Base-by-base conservation (phyloP, 2,888 invertebrate species). In the Meta bourneti region DNA sequence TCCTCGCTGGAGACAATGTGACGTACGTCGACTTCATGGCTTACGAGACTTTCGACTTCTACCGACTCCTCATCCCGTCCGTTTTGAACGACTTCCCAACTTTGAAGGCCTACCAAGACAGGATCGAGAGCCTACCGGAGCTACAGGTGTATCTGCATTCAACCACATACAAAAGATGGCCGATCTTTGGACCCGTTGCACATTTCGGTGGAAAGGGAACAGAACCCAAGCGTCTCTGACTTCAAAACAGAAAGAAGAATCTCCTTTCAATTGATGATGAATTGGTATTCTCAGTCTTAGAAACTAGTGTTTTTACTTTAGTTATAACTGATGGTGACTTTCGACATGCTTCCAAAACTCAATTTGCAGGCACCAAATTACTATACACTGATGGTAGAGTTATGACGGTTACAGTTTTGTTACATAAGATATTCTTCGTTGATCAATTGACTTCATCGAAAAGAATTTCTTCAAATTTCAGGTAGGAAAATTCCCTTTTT, bases 1-100 rank as follows among this genome's bases (percentile, higher is more conserved):
- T 92, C 89, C 75, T 94, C 4, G 90, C 90, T 20, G 94, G 93
- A 16, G 88, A 90, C 8, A 72, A 91, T 9, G 79, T 94, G 9
- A 93, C 92, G 20, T 93, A 93, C 74, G 93, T 93, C 16, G 93
- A 93, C 72, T 93, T 93, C 34, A 86, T 93, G 79, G 86, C 91
- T 6, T 93, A 93, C 81, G 93, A 93, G 51, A 78, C 89, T 11
- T 89, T 93, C 48, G 93, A 93, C 70, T 91, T 91, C 77, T 88
- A 93, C 16, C 69, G 93, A 1, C 74, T 89, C 2, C 82, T 93
- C 8, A 87, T 88, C 54, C 92, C 93, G 8, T 81, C 72, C 11
- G 75, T 92, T 20, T 34, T 93, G 1, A 88, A 84, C 5, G 91
- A 93, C 13, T 93, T 89, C 81, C 87, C 89, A 4, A 92, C 74